Evolutionary conservation across 1,140 invertebrate species (phyloP), one percentile per base, ranked within the genome.

Genomic region (Scaptomyza montana): DNA sequence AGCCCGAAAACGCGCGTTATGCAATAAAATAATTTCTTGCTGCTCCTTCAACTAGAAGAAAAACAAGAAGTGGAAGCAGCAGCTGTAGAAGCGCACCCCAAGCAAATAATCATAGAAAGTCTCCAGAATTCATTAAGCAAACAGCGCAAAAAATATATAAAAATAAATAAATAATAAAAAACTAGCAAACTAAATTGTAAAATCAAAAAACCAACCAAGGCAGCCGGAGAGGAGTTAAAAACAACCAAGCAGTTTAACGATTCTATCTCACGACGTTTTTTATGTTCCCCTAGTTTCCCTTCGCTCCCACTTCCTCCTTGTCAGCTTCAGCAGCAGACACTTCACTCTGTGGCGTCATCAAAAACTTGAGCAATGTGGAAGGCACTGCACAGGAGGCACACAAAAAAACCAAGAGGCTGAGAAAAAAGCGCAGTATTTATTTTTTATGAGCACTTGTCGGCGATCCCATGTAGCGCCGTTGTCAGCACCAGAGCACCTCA

Each of bases 21-120:
- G 69, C 79, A 84, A 87, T 87, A 82, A 89, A 87, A 89, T 87
- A 84, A 74, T 89, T 89, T 84, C 72, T 78, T 36, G 54, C 68
- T 64, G 69, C 45, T 51, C 53, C 39, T 57, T 12, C 19, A 28
- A 13, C 25, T 25, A 33, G 56, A 16, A 47, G 28, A 59, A 59
- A 12, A 36, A 9, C 30, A 36, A 8, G 33, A 9, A 36, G 33
- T 1, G 8, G 4, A 13, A 8, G 5, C 12, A 55, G 19, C 25
- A 28, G 33, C 12, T 3, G 55, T 16, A 56, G 45, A 57, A 53
- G 60, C 61, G 54, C 56, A 46, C 47, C 36, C 56, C 71, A 75
- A 57, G 59, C 55, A 55, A 54, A 68, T 63, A 77, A 65, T 56
- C 50, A 74, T 64, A 74, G 72, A 64, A 74, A 78, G 50, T 19